Evolutionary conservation across 2,797 vertebrate species (phyloP).

Genomic region (Lepus oiostolus): DNA sequence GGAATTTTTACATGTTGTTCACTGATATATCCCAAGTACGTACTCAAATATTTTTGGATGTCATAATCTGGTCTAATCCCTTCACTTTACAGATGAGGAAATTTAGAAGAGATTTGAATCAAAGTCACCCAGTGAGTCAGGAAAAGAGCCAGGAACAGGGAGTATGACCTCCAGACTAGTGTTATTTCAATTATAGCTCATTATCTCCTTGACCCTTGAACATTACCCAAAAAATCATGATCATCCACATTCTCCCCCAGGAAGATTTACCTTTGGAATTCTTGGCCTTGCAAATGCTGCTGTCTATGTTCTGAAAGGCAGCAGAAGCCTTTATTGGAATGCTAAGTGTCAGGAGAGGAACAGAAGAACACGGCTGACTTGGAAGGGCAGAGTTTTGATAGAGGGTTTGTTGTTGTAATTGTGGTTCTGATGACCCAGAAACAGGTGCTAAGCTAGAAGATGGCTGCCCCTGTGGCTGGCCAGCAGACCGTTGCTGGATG

Average conservation of each 20-base stretch:
- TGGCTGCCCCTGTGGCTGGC: constrained; percentile 13
- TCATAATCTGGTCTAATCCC: not conserved
- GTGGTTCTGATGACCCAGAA: constrained; percentile 87
- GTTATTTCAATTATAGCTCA: not conserved
- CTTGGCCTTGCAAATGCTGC: constrained; percentile 70
- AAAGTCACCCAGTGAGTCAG: constrained; percentile 20
- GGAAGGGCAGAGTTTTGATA: constrained; percentile 68
- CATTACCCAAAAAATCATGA: constrained; percentile 39
- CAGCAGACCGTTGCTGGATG: constrained; percentile 50
- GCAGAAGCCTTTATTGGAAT: constrained; percentile 29
- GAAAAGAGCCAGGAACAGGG: not conserved
- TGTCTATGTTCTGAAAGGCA: constrained; percentile 56
- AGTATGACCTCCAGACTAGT: not conserved
- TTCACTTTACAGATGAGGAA: constrained; percentile 37
- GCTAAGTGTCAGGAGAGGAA: constrained; percentile 7
- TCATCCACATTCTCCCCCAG: not conserved
- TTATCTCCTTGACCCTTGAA: constrained; percentile 17
- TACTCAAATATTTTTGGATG: constrained; percentile 7
- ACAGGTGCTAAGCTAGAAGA: constrained; percentile 60
- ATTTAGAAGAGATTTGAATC: constrained; percentile 34
- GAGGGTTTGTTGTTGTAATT: constrained; percentile 85
- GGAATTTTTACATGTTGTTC: constrained; percentile 38
- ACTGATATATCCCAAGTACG: constrained; percentile 19
- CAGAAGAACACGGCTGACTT: not conserved
- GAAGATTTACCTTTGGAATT: constrained; percentile 67